Evolutionary conservation across 2,797 vertebrate species (phyloP).

Genomic region (Poecilia velifera): DNA sequence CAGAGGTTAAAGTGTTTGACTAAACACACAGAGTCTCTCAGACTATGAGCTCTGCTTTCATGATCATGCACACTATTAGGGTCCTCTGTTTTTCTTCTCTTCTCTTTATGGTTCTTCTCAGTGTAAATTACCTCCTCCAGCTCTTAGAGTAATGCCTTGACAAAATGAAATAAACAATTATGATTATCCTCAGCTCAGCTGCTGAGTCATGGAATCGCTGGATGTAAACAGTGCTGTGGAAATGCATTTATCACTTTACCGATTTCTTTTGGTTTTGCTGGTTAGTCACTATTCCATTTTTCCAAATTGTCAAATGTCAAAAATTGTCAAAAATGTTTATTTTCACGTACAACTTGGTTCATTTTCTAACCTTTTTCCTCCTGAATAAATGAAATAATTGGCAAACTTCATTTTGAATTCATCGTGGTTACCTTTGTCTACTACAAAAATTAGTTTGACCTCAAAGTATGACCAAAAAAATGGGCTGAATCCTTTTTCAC

Average conservation of each 20-base stretch:
- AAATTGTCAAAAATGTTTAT: not conserved
- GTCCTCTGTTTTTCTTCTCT: not conserved
- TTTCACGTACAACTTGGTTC: not conserved
- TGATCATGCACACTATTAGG: slow-evolving; percentile 16
- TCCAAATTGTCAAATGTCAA: not conserved
- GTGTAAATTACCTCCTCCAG: slow-evolving; percentile 30
- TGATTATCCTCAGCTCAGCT: not conserved
- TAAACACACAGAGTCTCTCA: slow-evolving; percentile 28
- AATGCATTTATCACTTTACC: not conserved
- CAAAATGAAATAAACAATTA: not conserved
- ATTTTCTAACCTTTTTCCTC: not conserved
- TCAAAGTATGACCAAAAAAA: not conserved
- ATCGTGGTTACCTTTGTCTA: not conserved
- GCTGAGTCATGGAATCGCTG: not conserved
- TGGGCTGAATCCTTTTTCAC: not conserved
- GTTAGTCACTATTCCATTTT: not conserved
- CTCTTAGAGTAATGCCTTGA: not conserved
- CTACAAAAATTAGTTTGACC: not conserved
- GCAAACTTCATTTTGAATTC: not conserved
- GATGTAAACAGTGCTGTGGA: not conserved
- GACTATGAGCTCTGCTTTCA: slow-evolving; percentile 24
- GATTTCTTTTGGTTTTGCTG: not conserved
- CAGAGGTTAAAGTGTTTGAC: slow-evolving; percentile 37
- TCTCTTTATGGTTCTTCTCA: not conserved
- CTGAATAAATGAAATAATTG: not conserved